A percentile compares a stretch with the other conserved stretches of the same genome.
Conservation (phyloP, 2,888 invertebrate species). For the Scaptomyza caliginosa region DNA sequence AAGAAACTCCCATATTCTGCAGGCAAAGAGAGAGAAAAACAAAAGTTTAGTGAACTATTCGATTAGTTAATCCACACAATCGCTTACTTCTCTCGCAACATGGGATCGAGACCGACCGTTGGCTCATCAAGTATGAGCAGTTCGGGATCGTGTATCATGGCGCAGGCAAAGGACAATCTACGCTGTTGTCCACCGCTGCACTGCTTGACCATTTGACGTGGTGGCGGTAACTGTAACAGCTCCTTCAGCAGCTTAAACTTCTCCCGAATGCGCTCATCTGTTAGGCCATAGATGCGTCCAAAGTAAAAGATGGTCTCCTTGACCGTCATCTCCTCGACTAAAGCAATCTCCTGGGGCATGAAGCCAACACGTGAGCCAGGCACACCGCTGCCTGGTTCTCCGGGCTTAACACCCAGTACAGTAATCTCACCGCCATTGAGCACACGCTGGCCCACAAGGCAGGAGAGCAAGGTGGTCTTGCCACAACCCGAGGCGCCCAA, state of each 20-base stretch:
- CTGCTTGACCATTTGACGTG: conserved; percentile 87
- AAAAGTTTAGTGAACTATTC: not conserved
- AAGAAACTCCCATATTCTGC: conserved; percentile 95
- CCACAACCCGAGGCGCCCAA: conserved; percentile 96
- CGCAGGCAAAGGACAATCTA: conserved; percentile 94
- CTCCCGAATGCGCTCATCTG: conserved; percentile 86
- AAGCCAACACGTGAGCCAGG: conserved; percentile 92
- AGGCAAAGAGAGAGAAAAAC: conserved; percentile 62
- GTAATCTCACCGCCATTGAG: conserved; percentile 90
- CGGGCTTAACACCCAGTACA: conserved; percentile 91
- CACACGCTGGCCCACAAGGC: conserved; percentile 91
- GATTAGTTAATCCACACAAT: no score
- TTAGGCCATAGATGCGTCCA: conserved; percentile 93
- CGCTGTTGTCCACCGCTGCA: conserved; percentile 96
- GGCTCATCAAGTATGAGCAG: conserved; percentile 96
- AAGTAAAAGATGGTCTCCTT: conserved; percentile 94
- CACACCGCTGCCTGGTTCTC: conserved; percentile 87
- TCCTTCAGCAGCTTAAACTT: conserved; percentile 88
- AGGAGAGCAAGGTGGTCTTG: conserved; percentile 93
- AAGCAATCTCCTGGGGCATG: conserved; percentile 95
- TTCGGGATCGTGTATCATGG: conserved; percentile 94
- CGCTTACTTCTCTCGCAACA: conserved; percentile 91
- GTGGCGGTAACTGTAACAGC: conserved; percentile 91
- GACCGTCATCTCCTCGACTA: conserved; percentile 92
- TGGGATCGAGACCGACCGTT: conserved; percentile 96